phyloP scores from a whole-genome alignment of 1,140 invertebrate genomes.

The Olivierus martensii region DNA sequence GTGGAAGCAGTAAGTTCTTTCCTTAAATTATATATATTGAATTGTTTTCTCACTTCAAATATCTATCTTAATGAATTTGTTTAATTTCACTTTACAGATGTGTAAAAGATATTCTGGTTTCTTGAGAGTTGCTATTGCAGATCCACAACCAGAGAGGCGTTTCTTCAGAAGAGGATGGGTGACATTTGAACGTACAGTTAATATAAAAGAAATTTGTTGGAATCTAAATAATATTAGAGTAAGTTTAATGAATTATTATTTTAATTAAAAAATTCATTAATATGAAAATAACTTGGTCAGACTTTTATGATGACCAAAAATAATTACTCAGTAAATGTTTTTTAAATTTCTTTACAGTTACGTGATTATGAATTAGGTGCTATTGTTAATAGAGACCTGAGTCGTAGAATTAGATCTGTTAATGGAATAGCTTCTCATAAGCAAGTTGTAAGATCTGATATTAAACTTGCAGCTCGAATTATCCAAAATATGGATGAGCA shows the following conservation, averaged over 20 bases:
- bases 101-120: constrained; percentile 92
- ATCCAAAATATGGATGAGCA: constrained; percentile 83
- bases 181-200: constrained; percentile 89
- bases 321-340: no score
- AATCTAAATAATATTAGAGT: constrained; percentile 90
- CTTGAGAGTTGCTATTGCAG: constrained; percentile 87
- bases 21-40: not conserved
- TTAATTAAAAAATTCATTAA: not conserved
- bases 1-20: constrained; percentile 66
- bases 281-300: no score
- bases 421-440: constrained; percentile 87
- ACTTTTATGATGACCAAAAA: no score
- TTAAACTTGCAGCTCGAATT: constrained; percentile 87
- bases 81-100: constrained; percentile 44
- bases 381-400: constrained; percentile 87
- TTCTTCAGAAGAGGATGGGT: constrained; percentile 97
- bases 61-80: not conserved
- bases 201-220: constrained; percentile 99
- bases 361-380: constrained; percentile 85
- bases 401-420: constrained; percentile 76
- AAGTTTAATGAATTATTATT: constrained; percentile 21
- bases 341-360: constrained; percentile 46
- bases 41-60: not conserved
- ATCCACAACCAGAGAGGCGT: constrained; percentile 85
- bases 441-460: constrained; percentile 76